These are phyloP conservation scores for Psephotus haematonotus DNA, from an alignment of 2,113 vertebrate species.

Conservation along the genomic window DNA sequence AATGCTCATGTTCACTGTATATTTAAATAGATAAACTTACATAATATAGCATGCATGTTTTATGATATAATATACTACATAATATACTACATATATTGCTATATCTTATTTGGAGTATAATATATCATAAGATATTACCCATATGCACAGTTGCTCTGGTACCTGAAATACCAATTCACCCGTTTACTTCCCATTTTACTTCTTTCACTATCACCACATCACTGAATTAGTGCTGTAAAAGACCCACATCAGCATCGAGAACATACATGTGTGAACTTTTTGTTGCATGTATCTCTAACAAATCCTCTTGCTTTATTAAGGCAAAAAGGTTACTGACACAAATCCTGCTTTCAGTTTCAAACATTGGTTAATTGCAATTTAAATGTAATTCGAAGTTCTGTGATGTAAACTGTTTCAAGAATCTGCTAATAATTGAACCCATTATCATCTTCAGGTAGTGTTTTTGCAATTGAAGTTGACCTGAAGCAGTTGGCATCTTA, in stretches of 20 bases:
- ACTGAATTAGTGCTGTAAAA: background rate
- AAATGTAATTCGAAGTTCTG: background rate
- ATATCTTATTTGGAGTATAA: background rate
- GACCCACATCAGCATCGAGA: background rate
- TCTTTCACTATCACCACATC: background rate
- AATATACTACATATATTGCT: background rate
- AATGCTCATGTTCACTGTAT: background rate
- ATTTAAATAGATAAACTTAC: background rate
- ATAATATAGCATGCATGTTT: background rate
- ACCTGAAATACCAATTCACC: background rate
- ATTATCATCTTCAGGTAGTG: background rate
- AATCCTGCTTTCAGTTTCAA: background rate
- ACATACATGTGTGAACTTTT: background rate
- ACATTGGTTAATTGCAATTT: background rate
- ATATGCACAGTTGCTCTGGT: background rate
- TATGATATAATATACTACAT: background rate
- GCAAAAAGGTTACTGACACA: background rate
- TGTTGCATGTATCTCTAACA: slow-evolving; percentile 20
- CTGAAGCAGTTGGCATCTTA: background rate
- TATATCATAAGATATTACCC: background rate
- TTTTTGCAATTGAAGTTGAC: background rate
- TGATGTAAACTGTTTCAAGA: background rate
- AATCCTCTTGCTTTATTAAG: background rate
- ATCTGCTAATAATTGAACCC: background rate
- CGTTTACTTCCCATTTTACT: background rate